phyloP scores from a whole-genome alignment of 2,797 vertebrate species.

The Artibeus lituratus region DNA sequence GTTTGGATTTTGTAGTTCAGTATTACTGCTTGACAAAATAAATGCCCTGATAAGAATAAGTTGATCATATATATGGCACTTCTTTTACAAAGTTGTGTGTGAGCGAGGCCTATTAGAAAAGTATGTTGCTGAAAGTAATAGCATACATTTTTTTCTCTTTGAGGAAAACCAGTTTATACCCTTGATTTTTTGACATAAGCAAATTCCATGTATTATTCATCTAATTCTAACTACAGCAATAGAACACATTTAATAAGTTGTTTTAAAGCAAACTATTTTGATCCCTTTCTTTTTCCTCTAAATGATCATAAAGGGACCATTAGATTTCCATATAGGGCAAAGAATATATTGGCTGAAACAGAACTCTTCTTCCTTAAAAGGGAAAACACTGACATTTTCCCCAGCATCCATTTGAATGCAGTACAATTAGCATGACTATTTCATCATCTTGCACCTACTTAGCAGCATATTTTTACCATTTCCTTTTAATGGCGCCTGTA shows the following conservation, averaged over 20 bases:
- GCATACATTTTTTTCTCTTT: background rate
- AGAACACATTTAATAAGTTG: slow-evolving; percentile 27
- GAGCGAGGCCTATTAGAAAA: background rate
- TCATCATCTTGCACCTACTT: background rate
- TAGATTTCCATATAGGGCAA: background rate
- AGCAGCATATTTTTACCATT: background rate
- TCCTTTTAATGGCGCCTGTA: background rate
- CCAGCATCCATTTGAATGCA: background rate
- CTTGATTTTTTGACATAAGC: background rate
- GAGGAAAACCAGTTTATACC: background rate
- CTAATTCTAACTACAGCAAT: slow-evolving; percentile 18
- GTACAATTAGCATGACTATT: background rate
- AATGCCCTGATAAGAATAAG: background rate
- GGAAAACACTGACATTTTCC: background rate
- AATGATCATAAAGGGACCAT: background rate
- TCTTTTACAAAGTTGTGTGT: slow-evolving; percentile 18
- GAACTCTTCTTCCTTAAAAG: slow-evolving; percentile 24
- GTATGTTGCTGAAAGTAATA: background rate
- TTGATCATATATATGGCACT: background rate
- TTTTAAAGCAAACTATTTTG: background rate
- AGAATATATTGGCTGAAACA: slow-evolving; percentile 12
- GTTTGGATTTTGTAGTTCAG: background rate
- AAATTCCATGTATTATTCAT: background rate
- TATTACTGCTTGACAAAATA: background rate
- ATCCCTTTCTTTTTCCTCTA: background rate